Percentiles rank a stretch among this genome's conserved stretches.
These are phyloP conservation scores for Psilopsiagon aurifrons DNA, from an alignment of 2,113 vertebrate species.

Conservation along the genomic window DNA sequence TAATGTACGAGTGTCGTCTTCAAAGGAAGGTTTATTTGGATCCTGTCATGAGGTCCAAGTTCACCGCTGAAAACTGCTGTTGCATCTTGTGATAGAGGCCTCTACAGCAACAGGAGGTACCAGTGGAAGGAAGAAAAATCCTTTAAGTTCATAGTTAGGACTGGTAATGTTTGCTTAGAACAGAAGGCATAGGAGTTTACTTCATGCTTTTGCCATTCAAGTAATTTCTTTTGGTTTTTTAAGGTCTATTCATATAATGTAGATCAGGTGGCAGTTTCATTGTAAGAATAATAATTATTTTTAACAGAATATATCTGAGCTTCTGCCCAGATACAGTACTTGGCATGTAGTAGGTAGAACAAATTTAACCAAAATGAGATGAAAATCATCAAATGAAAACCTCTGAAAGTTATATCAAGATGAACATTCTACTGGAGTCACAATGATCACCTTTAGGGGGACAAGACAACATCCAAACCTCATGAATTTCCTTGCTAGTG, in stretches of 20 bases:
- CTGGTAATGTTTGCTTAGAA: background rate
- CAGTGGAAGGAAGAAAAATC: background rate
- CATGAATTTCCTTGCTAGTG: background rate
- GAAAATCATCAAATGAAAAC: background rate
- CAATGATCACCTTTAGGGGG: background rate
- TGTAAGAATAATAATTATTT: background rate
- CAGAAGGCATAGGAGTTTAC: background rate
- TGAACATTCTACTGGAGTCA: background rate
- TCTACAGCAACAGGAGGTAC: background rate
- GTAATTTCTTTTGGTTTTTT: background rate
- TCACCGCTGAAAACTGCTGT: background rate
- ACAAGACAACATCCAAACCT: background rate
- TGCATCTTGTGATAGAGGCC: background rate
- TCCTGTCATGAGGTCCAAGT: background rate
- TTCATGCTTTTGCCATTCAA: background rate
- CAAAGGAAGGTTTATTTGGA: background rate
- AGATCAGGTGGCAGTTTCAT: background rate
- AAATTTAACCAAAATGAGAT: background rate
- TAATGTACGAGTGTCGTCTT: background rate
- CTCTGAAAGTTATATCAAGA: background rate
- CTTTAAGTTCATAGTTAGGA: background rate
- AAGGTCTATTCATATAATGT: background rate
- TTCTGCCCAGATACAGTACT: background rate
- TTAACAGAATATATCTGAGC: background rate
- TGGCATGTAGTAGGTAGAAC: background rate